Evolutionary conservation across 1,140 invertebrate genomes (phyloP), one percentile per base, ranked within the genome.

Genomic region (Yoshiicerus persimilis): DNA sequence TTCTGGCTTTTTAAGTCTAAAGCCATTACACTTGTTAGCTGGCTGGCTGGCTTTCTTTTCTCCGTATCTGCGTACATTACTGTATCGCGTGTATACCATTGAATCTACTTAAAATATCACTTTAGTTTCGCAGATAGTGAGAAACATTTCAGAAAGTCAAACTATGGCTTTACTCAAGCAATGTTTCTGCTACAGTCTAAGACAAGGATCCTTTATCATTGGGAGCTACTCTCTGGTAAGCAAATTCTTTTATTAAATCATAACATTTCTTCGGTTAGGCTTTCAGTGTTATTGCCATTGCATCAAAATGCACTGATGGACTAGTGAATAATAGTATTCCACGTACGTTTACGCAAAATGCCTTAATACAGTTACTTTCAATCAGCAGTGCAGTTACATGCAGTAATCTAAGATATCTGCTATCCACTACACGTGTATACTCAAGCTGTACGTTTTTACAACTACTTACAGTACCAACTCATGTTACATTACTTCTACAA

Each of bases 121-220:
- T 34, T n/a, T 36, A n/a, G 30, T 80, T 32, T 25, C 20, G 20
- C 16, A 38, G 32, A 30, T 30, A 16, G 6, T 27, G 66, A 30
- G 66, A 70, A 30, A 70, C 1, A 70, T 30, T 27, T 30, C 66
- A 30, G 9, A 70, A 70, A 16, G 25, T 32, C 32, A 80, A 39
- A 83, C 20, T 13, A 90, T 90, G 90, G 88, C 88, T 27, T 27
- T 91, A 10, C 66, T 91, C 36, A 90, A 89, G 64, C 87, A 89
- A 66, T 91, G 90, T 64, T 91, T 89, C 34, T 91, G 90, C 70
- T 91, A 90, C 87, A 89, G 86, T 41, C 88, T 91, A 32, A 87
- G 90, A 27, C 90, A 91, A 87, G 90, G 89, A 64, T 91, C 90
- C 38, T 90, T 90, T 87, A 88, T 90, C 80, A 91, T 90, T 77